Conservation (phyloP, 2,888 invertebrate species). For the Callimorpha dominula region DNA sequence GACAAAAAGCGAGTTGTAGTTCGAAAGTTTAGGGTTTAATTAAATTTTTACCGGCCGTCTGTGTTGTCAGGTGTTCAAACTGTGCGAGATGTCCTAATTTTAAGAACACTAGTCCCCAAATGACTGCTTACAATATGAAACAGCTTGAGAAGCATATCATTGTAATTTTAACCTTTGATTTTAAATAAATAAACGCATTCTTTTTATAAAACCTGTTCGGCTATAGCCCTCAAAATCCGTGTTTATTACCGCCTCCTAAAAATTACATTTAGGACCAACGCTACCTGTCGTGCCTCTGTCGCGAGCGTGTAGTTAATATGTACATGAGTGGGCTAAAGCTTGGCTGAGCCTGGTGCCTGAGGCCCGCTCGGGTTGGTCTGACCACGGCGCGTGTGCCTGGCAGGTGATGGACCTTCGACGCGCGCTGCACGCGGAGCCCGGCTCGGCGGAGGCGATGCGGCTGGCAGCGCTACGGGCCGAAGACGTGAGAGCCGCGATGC, state of each 20-base stretch:
- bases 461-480: constrained; percentile 84
- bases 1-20: constrained; percentile 15
- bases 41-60: neutral
- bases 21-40: neutral
- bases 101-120: neutral
- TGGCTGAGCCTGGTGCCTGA: constrained; percentile 22
- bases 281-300: constrained; percentile 23
- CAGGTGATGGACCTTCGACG: constrained; percentile 94
- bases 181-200: neutral
- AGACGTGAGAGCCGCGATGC: constrained; percentile 85
- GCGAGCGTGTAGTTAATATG: constrained; percentile 27
- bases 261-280: constrained; percentile 1
- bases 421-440: constrained; percentile 92
- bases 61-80: neutral
- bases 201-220: neutral
- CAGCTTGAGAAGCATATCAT: neutral
- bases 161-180: neutral
- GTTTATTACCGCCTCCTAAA: constrained; percentile 3
- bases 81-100: neutral
- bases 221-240: neutral
- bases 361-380: constrained; percentile 40
- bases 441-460: constrained; percentile 85
- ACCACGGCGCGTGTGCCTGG: constrained; percentile 65
- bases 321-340: constrained; percentile 45
- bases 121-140: neutral